Percentiles rank a stretch among this genome's conserved stretches.
phyloP scores from a whole-genome alignment of 2,113 vertebrate genomes.

The Pachypanchax playfairii region DNA sequence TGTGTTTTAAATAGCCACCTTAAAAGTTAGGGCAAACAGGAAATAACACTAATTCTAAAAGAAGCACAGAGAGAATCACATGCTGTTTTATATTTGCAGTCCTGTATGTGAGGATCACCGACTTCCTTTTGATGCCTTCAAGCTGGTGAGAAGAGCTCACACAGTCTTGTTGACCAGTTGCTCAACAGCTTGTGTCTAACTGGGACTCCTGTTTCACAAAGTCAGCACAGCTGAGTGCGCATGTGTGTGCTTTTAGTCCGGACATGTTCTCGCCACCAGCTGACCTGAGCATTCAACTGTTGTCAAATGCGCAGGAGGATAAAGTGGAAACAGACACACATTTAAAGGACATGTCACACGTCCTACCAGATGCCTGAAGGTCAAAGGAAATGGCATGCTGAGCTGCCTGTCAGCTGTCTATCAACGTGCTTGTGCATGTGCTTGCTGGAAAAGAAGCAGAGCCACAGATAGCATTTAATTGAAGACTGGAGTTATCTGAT shows the following conservation, averaged over 20 bases:
- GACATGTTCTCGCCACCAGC: conserved; percentile 15
- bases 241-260: conserved; percentile 15
- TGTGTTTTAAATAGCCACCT: conserved; percentile 18
- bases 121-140: not conserved
- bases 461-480: conserved; percentile 76
- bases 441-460: conserved; percentile 38
- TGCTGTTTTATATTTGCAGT: not conserved
- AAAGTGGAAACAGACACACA: conserved; percentile 40
- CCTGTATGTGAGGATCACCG: not conserved
- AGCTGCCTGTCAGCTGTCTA: conserved; percentile 60
- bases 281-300: conserved; percentile 29
- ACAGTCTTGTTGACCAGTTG: conserved; percentile 36
- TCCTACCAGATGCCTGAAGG: conserved; percentile 66
- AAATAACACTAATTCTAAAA: not conserved
- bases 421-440: conserved; percentile 41
- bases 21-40: conserved; percentile 24
- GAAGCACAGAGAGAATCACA: conserved; percentile 3
- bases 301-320: conserved; percentile 40
- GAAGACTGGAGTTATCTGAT: conserved; percentile 77
- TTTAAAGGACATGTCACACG: conserved; percentile 65
- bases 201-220: conserved; percentile 50
- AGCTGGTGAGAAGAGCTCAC: conserved; percentile 9
- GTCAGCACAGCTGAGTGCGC: conserved; percentile 45
- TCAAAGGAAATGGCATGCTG: conserved; percentile 69
- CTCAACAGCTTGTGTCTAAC: conserved; percentile 23